Base-by-base conservation (phyloP, 2,888 invertebrate species). In the Ophion ellenae region DNA sequence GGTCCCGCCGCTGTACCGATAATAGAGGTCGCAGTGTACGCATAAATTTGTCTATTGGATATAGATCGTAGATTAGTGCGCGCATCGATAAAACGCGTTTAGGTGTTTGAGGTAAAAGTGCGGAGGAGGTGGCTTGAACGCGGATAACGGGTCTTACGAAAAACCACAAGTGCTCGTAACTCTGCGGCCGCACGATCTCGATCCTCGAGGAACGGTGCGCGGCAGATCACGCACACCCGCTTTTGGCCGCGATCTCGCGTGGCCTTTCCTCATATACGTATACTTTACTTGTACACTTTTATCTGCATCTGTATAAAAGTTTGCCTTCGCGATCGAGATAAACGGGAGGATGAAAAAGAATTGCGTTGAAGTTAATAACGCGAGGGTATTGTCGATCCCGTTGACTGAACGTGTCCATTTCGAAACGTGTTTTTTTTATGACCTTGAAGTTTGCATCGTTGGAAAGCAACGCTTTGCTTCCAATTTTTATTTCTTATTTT, bases 111-210 rank as follows among this genome's bases (percentile, higher is more conserved):
- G 47, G 14, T 14, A 47, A 14, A 11, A 47, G 47, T 14, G 3
- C 28, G 66, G 57, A 14, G 47, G 40, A 64, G 70, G 59, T 69
- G 80, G 47, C 36, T 67, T 67, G 40, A n/a, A 67, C 11, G 66
- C 40, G 84, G 66, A 87, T 88, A 88, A 88, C 88, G 88, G 88
- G 80, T 87, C 84, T 87, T 85, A 85, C 83, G 83, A 87, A 87
- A 88, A 88, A 85, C 87, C 87, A 87, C 88, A 87, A 88, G 87
- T 83, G 86, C 86, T 86, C 71, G 6, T 28, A 67, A 86, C 80
- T 81, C 83, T 57, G 76, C 36, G 59, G 17, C 36, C 17, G 73
- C 45, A 20, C 67, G 85, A 83, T 85, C 85, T 83, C 79, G 85
- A 80, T 85, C 79, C 79, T 24, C 76, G 53, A 79, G 84, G 73